Evolutionary conservation across 1,140 invertebrate genomes (phyloP), one percentile per base, ranked within the genome.

Genomic region (Heliconius melpomene): DNA sequence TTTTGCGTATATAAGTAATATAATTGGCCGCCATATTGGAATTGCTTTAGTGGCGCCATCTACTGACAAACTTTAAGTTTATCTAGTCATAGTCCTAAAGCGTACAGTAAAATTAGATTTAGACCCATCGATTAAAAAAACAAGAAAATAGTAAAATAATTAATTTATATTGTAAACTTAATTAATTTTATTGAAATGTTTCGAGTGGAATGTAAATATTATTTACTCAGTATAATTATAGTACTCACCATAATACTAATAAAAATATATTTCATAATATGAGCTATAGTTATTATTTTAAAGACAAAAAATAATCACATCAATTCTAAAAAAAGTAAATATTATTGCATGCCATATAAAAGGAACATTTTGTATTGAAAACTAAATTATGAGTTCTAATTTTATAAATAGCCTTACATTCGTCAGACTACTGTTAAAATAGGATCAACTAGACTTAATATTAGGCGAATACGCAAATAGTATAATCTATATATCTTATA

Each of bases 11-110:
- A 26, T 66, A 29, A 66, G 60, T 18, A 29, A 60, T 60, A 60
- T 60, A 60, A 66, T 66, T 29, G 77, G 57, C 85, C 60, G 89
- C 87, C 89, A 91, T 91, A 80, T 90, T 90, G 85, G 72, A 87
- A 40, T 50, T 75, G 20, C 8, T 40, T 29, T 66, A 26, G 78
- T 79, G 73, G 78, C 78, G 75, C 75, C 79, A 82, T 78, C 80
- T 81, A 78, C 70, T 75, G 72, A 26, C 26, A 71, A 36, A 36
- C 2, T 75, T 57, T 29, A 29, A 66, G 20, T 26, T 29, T 29
- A 66, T 66, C 60, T 66, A 66, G 23, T 16, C 29, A 66, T 66
- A 29, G 2, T 29, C n/a, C 60, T 66, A 66, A 26, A 66, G 26
- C 23, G 13, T 66, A 13, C 29, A 29, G 16, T 66, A 66, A 26